Conservation (phyloP, 2,888 invertebrate species). For the Eupithecia subumbrata region DNA sequence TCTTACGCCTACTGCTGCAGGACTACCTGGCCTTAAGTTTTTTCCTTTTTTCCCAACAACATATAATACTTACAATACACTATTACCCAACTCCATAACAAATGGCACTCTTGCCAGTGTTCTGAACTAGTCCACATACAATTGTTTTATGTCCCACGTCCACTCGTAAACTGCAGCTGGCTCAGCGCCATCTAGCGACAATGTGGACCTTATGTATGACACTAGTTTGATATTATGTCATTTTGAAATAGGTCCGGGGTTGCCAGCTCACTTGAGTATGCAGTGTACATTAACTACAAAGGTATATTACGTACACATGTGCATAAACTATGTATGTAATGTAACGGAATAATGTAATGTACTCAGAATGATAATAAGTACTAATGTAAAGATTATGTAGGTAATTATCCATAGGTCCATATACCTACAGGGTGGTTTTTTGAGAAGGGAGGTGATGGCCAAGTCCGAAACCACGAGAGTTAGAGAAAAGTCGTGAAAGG, state of each 20-base stretch:
- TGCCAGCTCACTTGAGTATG: not conserved
- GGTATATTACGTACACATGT: not conserved
- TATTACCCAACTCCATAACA: not conserved
- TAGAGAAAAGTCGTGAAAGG: no score
- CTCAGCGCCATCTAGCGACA: constrained; percentile 17
- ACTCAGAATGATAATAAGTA: no score
- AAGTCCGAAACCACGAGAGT: no score
- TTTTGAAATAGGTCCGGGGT: constrained; percentile 1
- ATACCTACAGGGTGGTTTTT: no score
- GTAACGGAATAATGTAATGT: no score
- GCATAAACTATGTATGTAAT: no score
- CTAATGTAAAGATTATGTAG: no score
- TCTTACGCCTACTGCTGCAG: no score
- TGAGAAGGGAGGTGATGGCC: no score
- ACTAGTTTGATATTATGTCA: not conserved
- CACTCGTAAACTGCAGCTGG: constrained; percentile 16
- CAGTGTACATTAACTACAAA: not conserved
- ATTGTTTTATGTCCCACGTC: constrained; percentile 14
- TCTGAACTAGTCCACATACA: not conserved
- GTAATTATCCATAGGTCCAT: no score
- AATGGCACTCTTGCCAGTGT: not conserved
- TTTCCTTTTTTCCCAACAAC: not conserved
- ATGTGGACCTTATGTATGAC: constrained; percentile 9
- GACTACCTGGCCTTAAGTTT: no score
- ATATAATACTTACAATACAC: not conserved